Conservation (phyloP, 92 coral and sea anemone species). For the Anthopleura xanthogrammica region DNA sequence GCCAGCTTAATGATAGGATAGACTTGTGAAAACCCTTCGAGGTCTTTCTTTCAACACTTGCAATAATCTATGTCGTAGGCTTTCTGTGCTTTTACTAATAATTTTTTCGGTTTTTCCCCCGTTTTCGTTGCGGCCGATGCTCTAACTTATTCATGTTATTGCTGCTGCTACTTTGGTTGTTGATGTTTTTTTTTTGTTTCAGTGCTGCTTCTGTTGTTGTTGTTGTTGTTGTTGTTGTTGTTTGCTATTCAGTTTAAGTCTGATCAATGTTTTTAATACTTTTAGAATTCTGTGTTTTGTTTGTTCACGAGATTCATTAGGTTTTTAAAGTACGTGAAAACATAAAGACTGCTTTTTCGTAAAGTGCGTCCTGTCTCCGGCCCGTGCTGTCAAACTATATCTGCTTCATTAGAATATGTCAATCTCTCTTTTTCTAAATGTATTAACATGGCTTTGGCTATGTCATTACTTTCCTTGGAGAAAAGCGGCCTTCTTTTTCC, state of each 20-base stretch:
- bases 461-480: not conserved
- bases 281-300: not conserved
- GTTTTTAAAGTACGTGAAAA: not conserved
- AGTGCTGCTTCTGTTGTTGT: not conserved
- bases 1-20: too few species aligned
- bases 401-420: not conserved
- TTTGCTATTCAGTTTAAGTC: not conserved
- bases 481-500: not conserved
- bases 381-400: not conserved
- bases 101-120: too few species aligned
- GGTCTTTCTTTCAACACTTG: too few species aligned
- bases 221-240: not conserved
- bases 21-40: too few species aligned
- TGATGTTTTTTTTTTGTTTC: too few species aligned
- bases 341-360: not conserved
- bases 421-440: not conserved
- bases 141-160: too few species aligned
- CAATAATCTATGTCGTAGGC: not conserved
- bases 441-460: not conserved
- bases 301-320: not conserved
- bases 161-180: too few species aligned
- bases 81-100: too few species aligned
- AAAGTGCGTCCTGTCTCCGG: not conserved
- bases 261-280: not conserved
- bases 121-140: too few species aligned